These are phyloP conservation scores for Nudaria mundana DNA, from an alignment of 2,888 invertebrate genomes.

Conservation along the genomic window DNA sequence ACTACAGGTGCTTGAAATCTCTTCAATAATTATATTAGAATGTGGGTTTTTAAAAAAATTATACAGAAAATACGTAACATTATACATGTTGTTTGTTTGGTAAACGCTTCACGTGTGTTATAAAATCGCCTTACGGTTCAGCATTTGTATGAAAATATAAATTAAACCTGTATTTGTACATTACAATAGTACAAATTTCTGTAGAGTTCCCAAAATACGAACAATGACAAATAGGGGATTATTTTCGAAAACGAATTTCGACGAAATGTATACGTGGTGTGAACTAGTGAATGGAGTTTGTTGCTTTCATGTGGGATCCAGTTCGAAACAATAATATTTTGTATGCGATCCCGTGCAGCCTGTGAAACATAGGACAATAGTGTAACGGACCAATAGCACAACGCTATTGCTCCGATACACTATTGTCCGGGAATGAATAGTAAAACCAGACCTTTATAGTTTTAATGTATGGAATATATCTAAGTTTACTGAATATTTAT, in stretches of 20 bases:
- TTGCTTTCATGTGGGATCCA: conserved; percentile 22
- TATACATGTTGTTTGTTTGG: conserved; percentile 15
- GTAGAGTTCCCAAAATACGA: conserved; percentile 18
- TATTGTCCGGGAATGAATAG: conserved; percentile 23
- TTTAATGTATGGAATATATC: conserved; percentile 7
- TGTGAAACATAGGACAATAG: conserved; percentile 19
- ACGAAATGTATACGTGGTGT: conserved; percentile 9
- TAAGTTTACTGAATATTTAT: neutral
- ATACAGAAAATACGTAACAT: no score
- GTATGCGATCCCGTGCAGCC: conserved; percentile 13
- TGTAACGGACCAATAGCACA: conserved; percentile 18
- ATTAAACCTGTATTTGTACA: conserved; percentile 27
- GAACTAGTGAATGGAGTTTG: conserved; percentile 27
- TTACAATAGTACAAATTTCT: conserved; percentile 21
- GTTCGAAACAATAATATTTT: conserved; percentile 26
- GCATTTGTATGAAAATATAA: conserved; percentile 20
- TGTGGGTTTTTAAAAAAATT: no score
- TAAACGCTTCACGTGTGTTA: conserved; percentile 14
- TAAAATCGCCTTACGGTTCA: conserved; percentile 25
- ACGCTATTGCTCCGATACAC: no score
- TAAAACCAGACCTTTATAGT: conserved; percentile 11
- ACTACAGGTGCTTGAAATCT: no score
- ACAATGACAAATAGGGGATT: conserved; percentile 28
- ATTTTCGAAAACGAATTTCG: conserved; percentile 31
- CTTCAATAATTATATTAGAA: no score